phyloP scores from a whole-genome alignment of 2,113 vertebrate species.

The Neotragus pygmaeus region DNA sequence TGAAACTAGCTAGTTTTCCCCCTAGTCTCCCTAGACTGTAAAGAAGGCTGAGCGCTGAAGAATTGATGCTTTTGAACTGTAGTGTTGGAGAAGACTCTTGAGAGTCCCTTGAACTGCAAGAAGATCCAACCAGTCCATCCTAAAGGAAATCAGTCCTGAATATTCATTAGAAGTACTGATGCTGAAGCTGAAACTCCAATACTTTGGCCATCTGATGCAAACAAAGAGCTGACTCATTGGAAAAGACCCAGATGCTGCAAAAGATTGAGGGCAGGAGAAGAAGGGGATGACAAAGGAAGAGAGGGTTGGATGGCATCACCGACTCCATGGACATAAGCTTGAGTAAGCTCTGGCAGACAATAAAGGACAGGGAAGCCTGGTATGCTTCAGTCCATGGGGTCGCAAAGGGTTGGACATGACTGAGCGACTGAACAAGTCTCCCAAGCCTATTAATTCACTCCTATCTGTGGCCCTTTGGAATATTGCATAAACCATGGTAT shows the following conservation, averaged over 20 bases:
- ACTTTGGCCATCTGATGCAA: neutral
- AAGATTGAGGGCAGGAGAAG: neutral
- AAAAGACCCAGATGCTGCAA: neutral
- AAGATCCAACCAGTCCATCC: neutral
- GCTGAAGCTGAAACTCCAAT: neutral
- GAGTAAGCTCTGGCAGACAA: neutral
- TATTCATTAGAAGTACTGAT: neutral
- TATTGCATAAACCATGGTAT: slow-evolving; percentile 49
- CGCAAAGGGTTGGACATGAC: neutral
- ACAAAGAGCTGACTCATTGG: neutral
- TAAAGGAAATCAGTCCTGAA: neutral
- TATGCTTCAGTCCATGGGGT: neutral
- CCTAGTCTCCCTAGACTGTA: neutral
- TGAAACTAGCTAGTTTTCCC: neutral
- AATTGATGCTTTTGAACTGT: neutral
- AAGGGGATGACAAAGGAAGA: neutral
- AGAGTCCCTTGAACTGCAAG: neutral
- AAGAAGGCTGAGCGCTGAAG: neutral
- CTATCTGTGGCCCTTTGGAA: slow-evolving; percentile 53
- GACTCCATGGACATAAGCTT: neutral
- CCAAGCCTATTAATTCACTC: slow-evolving; percentile 28
- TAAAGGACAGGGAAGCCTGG: neutral
- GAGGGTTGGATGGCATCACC: neutral
- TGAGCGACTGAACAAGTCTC: neutral
- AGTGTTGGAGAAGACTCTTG: neutral